Conservation (phyloP, 2,797 vertebrate species). For the Melanotaenia parkinsoni region DNA sequence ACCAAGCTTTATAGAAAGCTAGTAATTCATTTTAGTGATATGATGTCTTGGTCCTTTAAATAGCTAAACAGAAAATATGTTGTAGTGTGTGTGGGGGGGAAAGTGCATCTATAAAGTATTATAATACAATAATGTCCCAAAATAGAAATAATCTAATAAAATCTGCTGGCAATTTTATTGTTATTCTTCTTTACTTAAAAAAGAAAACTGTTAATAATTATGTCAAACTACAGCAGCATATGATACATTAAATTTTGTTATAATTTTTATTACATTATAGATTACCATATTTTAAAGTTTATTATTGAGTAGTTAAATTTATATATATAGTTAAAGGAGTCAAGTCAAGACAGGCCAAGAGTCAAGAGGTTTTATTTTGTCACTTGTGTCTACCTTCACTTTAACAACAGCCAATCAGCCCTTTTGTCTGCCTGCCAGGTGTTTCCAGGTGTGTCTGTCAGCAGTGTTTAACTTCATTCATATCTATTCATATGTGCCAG, state of each 20-base stretch:
- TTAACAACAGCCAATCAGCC: slow-evolving; percentile 34
- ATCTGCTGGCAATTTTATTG: neutral
- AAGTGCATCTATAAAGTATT: neutral
- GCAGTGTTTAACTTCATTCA: slow-evolving; percentile 25
- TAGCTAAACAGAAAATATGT: neutral
- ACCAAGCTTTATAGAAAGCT: neutral
- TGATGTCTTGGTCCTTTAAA: neutral
- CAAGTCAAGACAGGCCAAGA: neutral
- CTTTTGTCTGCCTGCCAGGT: slow-evolving; percentile 56
- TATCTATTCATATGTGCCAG: slow-evolving; percentile 14
- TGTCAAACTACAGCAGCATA: neutral
- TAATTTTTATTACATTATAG: neutral
- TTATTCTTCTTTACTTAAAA: neutral
- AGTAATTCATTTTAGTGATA: neutral
- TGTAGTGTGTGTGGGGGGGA: neutral
- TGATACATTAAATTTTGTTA: too few relatives aligned
- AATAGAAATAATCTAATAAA: neutral
- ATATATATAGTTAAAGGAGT: too few relatives aligned
- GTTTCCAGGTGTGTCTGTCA: slow-evolving; percentile 18
- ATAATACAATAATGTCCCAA: neutral
- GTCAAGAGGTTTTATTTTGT: neutral
- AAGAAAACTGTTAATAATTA: neutral
- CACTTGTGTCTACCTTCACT: neutral
- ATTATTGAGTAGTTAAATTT: too few relatives aligned
- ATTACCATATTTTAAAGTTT: too few relatives aligned